phyloP scores from a whole-genome alignment of 2,113 vertebrate species.

The Apus apus region DNA sequence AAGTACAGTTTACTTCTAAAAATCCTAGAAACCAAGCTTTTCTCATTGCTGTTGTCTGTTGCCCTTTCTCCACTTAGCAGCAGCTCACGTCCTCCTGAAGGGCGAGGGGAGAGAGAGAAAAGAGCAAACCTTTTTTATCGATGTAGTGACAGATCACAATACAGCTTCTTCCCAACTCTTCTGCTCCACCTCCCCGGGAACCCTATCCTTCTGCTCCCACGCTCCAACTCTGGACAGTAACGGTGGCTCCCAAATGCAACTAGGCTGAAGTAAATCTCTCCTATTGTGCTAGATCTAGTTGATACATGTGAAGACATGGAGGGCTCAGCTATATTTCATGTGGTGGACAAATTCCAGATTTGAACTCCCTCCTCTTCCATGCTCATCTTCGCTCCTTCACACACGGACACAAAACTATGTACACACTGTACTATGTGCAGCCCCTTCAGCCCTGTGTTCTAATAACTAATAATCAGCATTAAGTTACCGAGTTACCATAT shows the following conservation, averaged over 20 bases:
- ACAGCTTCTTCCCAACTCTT: neutral
- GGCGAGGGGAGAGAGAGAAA: neutral
- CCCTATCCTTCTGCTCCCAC: neutral
- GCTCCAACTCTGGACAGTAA: neutral
- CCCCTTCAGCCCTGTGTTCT: neutral
- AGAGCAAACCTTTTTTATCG: neutral
- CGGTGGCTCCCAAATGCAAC: neutral
- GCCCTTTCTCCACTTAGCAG: neutral
- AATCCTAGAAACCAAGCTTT: neutral
- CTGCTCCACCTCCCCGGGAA: neutral
- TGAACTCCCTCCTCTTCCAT: neutral
- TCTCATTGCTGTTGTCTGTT: neutral
- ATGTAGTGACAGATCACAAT: neutral
- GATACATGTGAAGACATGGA: neutral
- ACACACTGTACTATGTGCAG: neutral
- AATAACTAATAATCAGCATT: neutral
- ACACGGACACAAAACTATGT: neutral
- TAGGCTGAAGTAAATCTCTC: neutral
- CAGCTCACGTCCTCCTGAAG: neutral
- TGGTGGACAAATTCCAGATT: neutral
- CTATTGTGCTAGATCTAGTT: neutral
- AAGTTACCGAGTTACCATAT: neutral
- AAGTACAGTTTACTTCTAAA: neutral
- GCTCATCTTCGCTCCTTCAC: neutral
- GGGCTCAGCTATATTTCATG: neutral